A percentile compares a stretch with the other conserved stretches of the same genome.
These are phyloP conservation scores for Rynchops niger DNA, from an alignment of 2,113 vertebrate genomes.

Conservation along the genomic window DNA sequence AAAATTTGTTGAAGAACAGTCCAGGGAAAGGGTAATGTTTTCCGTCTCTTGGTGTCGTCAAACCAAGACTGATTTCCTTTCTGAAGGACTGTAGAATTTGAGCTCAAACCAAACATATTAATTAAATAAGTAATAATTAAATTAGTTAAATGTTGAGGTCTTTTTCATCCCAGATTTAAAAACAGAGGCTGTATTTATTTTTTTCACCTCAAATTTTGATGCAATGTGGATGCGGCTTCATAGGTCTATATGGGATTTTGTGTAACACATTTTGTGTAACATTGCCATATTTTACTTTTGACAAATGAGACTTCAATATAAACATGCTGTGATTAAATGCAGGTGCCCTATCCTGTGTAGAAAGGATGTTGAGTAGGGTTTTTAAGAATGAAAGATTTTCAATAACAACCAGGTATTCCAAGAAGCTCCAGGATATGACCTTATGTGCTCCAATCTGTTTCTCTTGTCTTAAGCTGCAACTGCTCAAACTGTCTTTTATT, in stretches of 20 bases:
- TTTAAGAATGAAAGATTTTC: neutral
- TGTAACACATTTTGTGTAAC: neutral
- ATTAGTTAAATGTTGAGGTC: neutral
- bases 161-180: neutral
- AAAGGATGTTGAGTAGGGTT: neutral
- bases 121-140: neutral
- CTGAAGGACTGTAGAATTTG: neutral
- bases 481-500: neutral
- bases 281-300: neutral
- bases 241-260: neutral
- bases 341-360: neutral
- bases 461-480: neutral
- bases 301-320: neutral
- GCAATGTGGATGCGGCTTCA: accelerated
- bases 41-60: neutral
- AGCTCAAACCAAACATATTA: neutral
- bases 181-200: neutral
- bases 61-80: neutral
- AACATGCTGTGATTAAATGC: neutral
- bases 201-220: neutral
- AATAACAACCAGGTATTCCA: neutral
- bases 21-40: neutral
- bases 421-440: neutral
- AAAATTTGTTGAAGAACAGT: neutral
- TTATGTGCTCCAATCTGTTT: neutral